These are phyloP conservation scores for Cetonia aurata DNA, from an alignment of 2,888 invertebrate genomes.

Conservation along the genomic window DNA sequence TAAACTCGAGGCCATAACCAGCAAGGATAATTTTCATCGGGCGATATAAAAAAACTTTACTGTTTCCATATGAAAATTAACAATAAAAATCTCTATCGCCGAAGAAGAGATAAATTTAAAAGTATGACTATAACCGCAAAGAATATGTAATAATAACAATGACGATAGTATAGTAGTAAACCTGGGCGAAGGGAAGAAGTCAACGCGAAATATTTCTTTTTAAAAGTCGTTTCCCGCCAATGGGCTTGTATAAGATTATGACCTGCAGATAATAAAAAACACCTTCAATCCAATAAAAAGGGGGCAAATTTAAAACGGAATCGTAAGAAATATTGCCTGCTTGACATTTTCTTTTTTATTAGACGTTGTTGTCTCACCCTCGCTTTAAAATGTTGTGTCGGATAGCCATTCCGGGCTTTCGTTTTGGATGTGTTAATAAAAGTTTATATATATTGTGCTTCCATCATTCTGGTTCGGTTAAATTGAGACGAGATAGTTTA, in stretches of 20 bases:
- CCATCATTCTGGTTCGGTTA: background rate
- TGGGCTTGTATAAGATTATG: slow-evolving; percentile 41
- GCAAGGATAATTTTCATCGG: slow-evolving; percentile 41
- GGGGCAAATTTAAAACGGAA: slow-evolving; percentile 49
- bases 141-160: slow-evolving; percentile 46
- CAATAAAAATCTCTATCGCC: slow-evolving; percentile 55
- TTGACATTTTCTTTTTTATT: slow-evolving; percentile 48
- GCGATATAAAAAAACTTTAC: slow-evolving; percentile 42
- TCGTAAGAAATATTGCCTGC: slow-evolving; percentile 49
- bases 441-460: slow-evolving; percentile 17
- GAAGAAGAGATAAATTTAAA: slow-evolving; percentile 51
- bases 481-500: slow-evolving; percentile 3
- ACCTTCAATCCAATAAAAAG: slow-evolving; percentile 54
- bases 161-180: no score
- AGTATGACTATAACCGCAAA: slow-evolving; percentile 50
- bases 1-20: slow-evolving; percentile 36
- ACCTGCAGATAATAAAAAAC: slow-evolving; percentile 46
- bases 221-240: slow-evolving; percentile 52
- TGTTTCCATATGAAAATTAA: slow-evolving; percentile 53
- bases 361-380: slow-evolving; percentile 32
- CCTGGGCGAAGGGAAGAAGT: slow-evolving; percentile 31
- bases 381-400: slow-evolving; percentile 31
- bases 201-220: slow-evolving; percentile 51
- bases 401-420: slow-evolving; percentile 13
- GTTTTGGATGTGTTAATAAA: slow-evolving; percentile 27